Conservation (phyloP, 2,113 vertebrate species). For the cattle (Bos taurus) region ARS-UCD2.0 NC_037348.1:15459001-15459500, state of each 20-base stretch:
- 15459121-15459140: not conserved
- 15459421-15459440: rapidly evolving
- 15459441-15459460: not conserved
- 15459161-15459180: not conserved
- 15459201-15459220: not conserved
- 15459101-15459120: not conserved
- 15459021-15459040: too few relatives aligned
- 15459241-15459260: not conserved
- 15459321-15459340: not conserved
- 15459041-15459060: not conserved
- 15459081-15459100: not conserved
- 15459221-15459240: not conserved
- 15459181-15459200: not conserved
- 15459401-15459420: not conserved
- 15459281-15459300: not conserved
- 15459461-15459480: not conserved
- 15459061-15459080: not conserved
- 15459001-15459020: too few relatives aligned
- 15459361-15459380: not conserved
- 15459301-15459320: not conserved
- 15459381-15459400: not conserved
- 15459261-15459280: not conserved
- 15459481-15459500: not conserved
- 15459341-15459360: not conserved
- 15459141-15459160: not conserved